A percentile compares a stretch with the other conserved stretches of the same genome.
These are phyloP conservation scores for Micromesistius poutassou DNA, from an alignment of 2,797 vertebrate species.

Conservation along the genomic window DNA sequence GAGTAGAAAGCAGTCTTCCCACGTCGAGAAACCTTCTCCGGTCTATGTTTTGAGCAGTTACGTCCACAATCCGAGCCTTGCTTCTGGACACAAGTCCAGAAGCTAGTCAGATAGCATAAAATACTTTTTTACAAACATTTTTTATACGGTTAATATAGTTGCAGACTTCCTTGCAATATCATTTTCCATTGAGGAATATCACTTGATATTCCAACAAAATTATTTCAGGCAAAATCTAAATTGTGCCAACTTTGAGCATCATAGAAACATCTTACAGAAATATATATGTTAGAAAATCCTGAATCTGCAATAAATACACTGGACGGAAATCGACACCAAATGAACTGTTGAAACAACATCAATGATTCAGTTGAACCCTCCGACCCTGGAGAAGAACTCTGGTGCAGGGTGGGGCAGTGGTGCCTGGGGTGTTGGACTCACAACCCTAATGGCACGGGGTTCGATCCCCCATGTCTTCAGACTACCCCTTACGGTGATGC, in stretches of 20 bases:
- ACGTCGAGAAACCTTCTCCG: background rate
- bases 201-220: slow-evolving; percentile 21
- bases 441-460: background rate
- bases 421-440: background rate
- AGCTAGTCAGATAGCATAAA: background rate
- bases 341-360: background rate
- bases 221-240: background rate
- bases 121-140: background rate
- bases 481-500: background rate
- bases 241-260: slow-evolving; percentile 6
- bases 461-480: background rate
- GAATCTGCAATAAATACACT: slow-evolving; percentile 47
- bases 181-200: slow-evolving; percentile 5
- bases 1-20: slow-evolving; percentile 1
- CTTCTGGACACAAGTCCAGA: background rate
- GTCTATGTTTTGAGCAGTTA: background rate
- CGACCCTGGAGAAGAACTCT: background rate
- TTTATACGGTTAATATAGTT: background rate
- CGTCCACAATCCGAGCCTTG: background rate
- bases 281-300: slow-evolving; percentile 51
- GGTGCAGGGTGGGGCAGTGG: background rate
- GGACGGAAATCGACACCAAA: slow-evolving; percentile 40
- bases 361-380: background rate
- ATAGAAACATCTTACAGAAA: slow-evolving; percentile 45
- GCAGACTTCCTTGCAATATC: background rate